Evolutionary conservation across 2,113 vertebrate genomes (phyloP).

Genomic region (Melanostigma gelatinosum): DNA sequence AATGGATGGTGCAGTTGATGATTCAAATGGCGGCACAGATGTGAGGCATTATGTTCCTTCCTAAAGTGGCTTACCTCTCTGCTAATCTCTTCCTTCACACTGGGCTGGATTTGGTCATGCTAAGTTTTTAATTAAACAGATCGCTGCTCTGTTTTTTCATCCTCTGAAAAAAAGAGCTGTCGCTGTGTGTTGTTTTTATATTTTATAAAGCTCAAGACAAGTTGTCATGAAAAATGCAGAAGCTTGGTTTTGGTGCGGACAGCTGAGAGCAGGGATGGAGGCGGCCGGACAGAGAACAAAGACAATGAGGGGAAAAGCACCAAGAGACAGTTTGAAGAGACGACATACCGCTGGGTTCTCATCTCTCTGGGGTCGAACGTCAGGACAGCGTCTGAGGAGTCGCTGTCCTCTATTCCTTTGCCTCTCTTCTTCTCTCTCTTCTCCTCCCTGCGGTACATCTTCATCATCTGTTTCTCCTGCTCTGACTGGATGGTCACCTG

Average conservation of each 20-base stretch:
- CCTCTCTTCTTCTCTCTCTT: conserved; percentile 89
- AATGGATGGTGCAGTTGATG: conserved; percentile 30
- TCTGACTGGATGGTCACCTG: conserved; percentile 98
- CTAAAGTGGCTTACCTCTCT: conserved; percentile 74
- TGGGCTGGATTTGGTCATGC: conserved; percentile 74
- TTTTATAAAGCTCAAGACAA: conserved; percentile 15
- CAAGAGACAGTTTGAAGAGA: conserved; percentile 2
- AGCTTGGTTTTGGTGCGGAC: conserved; percentile 35
- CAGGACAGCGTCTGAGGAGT: conserved; percentile 80
- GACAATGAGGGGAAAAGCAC: neutral
- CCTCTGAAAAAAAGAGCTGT: conserved; percentile 66
- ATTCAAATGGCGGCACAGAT: conserved; percentile 44
- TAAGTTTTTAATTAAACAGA: conserved; percentile 87
- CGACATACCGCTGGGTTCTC: conserved; percentile 89
- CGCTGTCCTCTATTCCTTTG: conserved; percentile 89
- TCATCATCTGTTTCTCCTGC: conserved; percentile 94
- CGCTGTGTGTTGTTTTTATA: conserved; percentile 1
- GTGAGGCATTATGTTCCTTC: conserved; percentile 56
- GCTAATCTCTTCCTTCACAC: conserved; percentile 81
- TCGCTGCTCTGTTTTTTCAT: conserved; percentile 74
- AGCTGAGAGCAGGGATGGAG: conserved; percentile 11
- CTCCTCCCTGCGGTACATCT: conserved; percentile 92
- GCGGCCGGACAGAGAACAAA: conserved; percentile 22
- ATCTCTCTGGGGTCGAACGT: conserved; percentile 93
- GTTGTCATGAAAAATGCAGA: conserved; percentile 57